Base-by-base conservation (phyloP, 2,113 vertebrate species). In the Ondatra zibethicus region DNA sequence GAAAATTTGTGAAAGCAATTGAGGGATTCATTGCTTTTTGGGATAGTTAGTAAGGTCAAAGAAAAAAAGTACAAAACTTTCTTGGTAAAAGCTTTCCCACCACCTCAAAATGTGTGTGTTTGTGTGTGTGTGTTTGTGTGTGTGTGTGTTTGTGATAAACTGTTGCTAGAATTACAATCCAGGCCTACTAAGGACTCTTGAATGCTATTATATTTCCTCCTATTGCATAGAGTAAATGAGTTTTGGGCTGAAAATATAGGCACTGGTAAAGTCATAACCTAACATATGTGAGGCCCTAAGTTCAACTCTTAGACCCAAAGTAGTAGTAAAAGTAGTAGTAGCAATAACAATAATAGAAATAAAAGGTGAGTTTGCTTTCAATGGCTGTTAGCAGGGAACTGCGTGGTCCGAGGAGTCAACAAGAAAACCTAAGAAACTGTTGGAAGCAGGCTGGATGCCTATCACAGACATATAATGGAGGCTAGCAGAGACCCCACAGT, bases 401-500 rank as follows among this genome's bases (percentile, higher is more conserved):
- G 0, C 4, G 8, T 93, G 36, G 11, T 95, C 13, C 13, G 4
- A 3, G 55, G 50, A 85, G 12, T 39, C n/a, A 68, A 27, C 0
- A 82, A 61, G 12, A 92, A 82, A 85, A 3, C 78, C 52, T 47
- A 93, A 12, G 6, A 39, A 3, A 81, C 68, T 92, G 92, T 88
- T 94, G 5, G 13, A 97, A 65, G 39, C 47, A 70, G 14, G 3
- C 65, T 92, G 21, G 16, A 61, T 97, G 1, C 52, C 77, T 29
- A 93, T 52, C 89, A 85, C 0, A 95, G 86, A 65, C 58, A 96
- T 92, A 76, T 75, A 92, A 76, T 94, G 97, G 25, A 50, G 5
- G 8, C 23, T 92, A 68, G 66, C 77, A 97, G 94, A 91, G 97
- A 94, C 12, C 96, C 90, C 91, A 45, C 66, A 88, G 70, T 61